Base-by-base conservation (phyloP, 2,113 vertebrate species). In the Xenotilapia longispinis region DNA sequence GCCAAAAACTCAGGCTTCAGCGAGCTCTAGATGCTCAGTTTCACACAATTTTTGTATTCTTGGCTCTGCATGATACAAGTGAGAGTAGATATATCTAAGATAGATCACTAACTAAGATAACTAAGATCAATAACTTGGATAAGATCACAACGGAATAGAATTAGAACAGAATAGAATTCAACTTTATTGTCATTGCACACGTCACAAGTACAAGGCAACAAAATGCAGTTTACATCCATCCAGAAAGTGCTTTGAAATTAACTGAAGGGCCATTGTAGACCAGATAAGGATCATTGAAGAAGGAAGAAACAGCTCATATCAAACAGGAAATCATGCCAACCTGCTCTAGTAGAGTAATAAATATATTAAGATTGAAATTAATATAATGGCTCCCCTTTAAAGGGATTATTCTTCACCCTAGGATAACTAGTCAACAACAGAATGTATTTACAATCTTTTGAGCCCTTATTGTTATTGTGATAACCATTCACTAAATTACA, bases 81-180 rank as follows among this genome's bases (percentile, higher is more conserved):
- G 26, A 78, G 26, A 78, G 15, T 31, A 19, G 73, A n/a, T 31
- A 8, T 31, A 26, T 49, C 15, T 5, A 49, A 19, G 9, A 49
- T 49, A 0, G 57, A 60, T 60, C 57, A 60, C 57, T 60, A 60
- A 31, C 26, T 31, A 57, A 57, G 55, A 57, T 57, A 57, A 57
- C 55, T 57, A 31, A 58, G 14, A 17, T 58, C 26, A 31, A 31
- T 31, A 6, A 58, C 57, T 60, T 10, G 10, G 28, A 60, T 60
- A 60, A 60, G 28, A 60, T 60, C 28, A 60, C 28, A 60, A 58
- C 3, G 0, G 26, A 31, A 17, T 58, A 58, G 55, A 58, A 58
- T 31, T 58, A 60, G 57, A 60, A 60, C 57, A 6, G 26, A 60
- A 60, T 33, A 60, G 57, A 33, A 60, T 0, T 60, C 0, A 0